phyloP scores from a whole-genome alignment of 2,888 invertebrate genomes.

The Exocentrus adspersus region DNA sequence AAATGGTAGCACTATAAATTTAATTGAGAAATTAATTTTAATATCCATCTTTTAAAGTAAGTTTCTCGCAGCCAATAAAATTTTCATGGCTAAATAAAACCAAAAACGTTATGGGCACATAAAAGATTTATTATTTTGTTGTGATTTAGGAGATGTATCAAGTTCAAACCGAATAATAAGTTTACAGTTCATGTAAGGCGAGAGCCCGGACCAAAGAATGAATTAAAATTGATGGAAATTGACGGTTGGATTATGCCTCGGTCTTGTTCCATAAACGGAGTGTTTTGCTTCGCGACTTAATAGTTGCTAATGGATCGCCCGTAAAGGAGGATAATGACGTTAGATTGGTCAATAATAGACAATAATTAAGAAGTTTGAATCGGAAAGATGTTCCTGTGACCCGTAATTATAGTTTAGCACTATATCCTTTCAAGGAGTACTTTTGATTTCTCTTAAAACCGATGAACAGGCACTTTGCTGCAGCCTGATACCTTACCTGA shows the following conservation, averaged over 20 bases:
- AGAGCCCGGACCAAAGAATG: background rate
- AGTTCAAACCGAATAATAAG: background rate
- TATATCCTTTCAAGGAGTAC: conserved; percentile 53
- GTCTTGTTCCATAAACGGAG: conserved; percentile 21
- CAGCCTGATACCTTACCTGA: conserved; percentile 56
- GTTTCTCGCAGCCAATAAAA: conserved; percentile 38
- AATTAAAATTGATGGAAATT: background rate
- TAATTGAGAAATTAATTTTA: conserved; percentile 30
- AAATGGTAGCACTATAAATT: conserved; percentile 19
- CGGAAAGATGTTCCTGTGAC: conserved; percentile 18
- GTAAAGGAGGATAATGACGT: conserved; percentile 39
- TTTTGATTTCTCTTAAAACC: conserved; percentile 62
- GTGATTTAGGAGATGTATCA: conserved; percentile 7
- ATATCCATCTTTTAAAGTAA: conserved; percentile 21
- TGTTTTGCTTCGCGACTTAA: conserved; percentile 34
- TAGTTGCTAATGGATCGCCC: conserved; percentile 41
- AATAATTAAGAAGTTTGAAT: conserved; percentile 44
- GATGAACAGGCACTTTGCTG: conserved; percentile 61
- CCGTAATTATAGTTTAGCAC: conserved; percentile 55
- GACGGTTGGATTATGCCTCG: background rate
- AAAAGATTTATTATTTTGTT: conserved; percentile 24
- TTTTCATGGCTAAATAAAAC: conserved; percentile 42
- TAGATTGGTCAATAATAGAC: conserved; percentile 50
- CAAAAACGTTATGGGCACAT: conserved; percentile 19
- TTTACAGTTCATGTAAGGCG: background rate